A percentile compares a stretch with the other conserved stretches of the same genome.
phyloP scores from a whole-genome alignment of 2,888 invertebrate species.

The Machimus atricapillus region DNA sequence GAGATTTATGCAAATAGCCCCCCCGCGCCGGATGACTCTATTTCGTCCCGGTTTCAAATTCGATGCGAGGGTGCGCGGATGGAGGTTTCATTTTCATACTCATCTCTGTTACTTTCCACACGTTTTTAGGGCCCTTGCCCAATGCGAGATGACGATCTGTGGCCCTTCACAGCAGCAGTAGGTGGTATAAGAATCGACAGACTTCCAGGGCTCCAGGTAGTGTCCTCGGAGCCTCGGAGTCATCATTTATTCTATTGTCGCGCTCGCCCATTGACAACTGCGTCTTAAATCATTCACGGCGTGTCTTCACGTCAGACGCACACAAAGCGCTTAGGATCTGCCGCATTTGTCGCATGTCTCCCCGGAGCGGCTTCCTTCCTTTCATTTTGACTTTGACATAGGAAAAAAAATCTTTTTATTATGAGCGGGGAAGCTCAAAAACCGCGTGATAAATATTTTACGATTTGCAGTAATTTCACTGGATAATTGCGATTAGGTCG shows the following conservation, averaged over 20 bases:
- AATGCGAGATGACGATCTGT: background rate
- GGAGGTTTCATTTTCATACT: constrained; percentile 11
- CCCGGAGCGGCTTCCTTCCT: constrained; percentile 9
- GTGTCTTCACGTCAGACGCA: constrained; percentile 37
- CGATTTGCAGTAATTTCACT: constrained; percentile 42
- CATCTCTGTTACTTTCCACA: background rate
- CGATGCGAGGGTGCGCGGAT: background rate
- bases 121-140: background rate
- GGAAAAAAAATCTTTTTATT: background rate
- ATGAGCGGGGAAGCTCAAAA: constrained; percentile 13
- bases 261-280: constrained; percentile 41
- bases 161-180: background rate
- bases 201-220: background rate
- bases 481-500: constrained; percentile 42
- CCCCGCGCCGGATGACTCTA: background rate
- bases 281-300: constrained; percentile 44
- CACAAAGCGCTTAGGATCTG: constrained; percentile 28
- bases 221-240: constrained; percentile 10
- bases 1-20: constrained; percentile 19
- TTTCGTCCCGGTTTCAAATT: background rate
- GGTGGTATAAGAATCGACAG: background rate
- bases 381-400: constrained; percentile 21
- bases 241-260: constrained; percentile 45
- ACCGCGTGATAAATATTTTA: constrained; percentile 44
- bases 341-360: background rate